phyloP scores from a whole-genome alignment of 2,113 vertebrate species.

The Catharus minimus region DNA sequence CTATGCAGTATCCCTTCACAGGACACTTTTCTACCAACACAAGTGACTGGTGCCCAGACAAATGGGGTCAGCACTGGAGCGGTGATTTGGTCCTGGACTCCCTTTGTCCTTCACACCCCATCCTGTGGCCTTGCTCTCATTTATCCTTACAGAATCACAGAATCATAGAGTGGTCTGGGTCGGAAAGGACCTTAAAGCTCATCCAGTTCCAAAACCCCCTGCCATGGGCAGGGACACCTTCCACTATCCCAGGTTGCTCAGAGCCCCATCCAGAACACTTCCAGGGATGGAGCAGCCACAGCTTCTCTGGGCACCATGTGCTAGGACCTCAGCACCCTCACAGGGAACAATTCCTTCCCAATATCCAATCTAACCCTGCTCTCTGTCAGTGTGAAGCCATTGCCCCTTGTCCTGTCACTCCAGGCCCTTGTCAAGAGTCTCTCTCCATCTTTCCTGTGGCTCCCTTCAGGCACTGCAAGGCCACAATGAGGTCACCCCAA shows the following conservation, averaged over 20 bases:
- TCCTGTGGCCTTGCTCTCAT: background rate
- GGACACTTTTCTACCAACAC: background rate
- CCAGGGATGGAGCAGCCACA: background rate
- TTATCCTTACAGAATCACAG: background rate
- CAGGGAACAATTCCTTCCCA: fast-evolving
- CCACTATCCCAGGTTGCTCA: fast-evolving
- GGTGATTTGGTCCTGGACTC: background rate
- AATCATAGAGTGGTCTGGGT: background rate
- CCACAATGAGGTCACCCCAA: fast-evolving
- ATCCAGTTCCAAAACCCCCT: background rate
- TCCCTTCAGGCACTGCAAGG: background rate
- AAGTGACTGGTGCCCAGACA: background rate
- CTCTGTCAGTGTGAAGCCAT: background rate
- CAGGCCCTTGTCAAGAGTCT: background rate
- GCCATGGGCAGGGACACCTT: background rate
- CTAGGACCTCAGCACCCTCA: background rate
- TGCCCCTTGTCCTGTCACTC: background rate
- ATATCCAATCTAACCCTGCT: fast-evolving
- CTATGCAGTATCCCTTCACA: background rate
- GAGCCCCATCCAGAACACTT: fast-evolving
- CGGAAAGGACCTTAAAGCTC: background rate
- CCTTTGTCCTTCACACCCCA: background rate
- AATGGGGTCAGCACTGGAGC: background rate
- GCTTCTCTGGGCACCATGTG: background rate
- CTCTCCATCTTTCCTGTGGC: background rate